Evolutionary conservation across 2,797 vertebrate genomes (phyloP), one percentile per base, ranked within the genome.

Genomic region (Leptatherina wallacei): DNA sequence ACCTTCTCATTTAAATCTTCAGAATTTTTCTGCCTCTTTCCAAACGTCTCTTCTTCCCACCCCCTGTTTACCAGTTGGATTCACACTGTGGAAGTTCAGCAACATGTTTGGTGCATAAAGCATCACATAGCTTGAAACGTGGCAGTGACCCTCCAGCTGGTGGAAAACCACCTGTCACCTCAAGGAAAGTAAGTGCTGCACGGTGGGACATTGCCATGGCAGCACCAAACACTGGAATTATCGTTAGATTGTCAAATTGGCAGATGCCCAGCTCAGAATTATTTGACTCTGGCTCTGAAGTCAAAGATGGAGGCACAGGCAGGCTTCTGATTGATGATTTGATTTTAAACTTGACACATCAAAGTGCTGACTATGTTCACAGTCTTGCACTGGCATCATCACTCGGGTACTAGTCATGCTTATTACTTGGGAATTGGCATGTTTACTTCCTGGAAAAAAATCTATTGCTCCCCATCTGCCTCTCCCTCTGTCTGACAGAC

Each of bases 381-480:
- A 68, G 71, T 75, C 55, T 65, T 72, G 62, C 58, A 51, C 71
- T 82, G 80, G 81, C 82, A 80, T 77, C 74, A 49, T 72, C 78
- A 61, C 38, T 35, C 1, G 60, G 47, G 61, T 65, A 75, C 69
- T 40, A 82, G 80, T 81, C 67, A 74, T 83, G 77, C 71, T 77
- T 88, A 83, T 84, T 86, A 75, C 70, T 88, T 82, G 80, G 71
- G 75, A 85, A 71, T 77, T 86, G 73, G 85, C 77, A 61, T 82
- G 68, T 83, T 82, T 81, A 81, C 80, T 80, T 54, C 16, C 65
- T 70, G 62, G 30, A 65, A 60, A 78, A 27, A 84, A 74, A 66
- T 63, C n/a, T 71, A 73, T 81, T 81, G 47, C 83, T 86, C 69
- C 85, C 87, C 88, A 88, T 89, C 88, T 89, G 88, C 86, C 85